phyloP scores from a whole-genome alignment of 1,140 invertebrate species.

The Pectinophora gossypiella region DNA sequence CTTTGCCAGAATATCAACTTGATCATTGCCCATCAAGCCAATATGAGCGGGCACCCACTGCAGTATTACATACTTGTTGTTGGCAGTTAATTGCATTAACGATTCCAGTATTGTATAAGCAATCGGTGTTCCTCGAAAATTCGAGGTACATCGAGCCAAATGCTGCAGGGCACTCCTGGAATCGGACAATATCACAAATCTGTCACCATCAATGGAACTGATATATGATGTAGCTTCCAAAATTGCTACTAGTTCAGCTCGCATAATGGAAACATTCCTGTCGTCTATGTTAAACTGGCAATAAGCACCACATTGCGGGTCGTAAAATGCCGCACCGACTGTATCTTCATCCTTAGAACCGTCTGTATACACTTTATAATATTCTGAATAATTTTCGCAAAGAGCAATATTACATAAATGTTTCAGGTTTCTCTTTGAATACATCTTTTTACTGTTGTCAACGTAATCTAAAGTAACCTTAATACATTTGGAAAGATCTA shows the following conservation, averaged over 20 bases:
- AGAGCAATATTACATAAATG: not conserved
- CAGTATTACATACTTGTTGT: not conserved
- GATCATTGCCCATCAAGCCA: conserved; percentile 2
- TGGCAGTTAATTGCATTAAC: not conserved
- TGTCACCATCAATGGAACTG: not conserved
- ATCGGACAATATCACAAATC: not conserved
- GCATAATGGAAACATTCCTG: conserved; percentile 6
- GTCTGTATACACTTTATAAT: conserved; percentile 7
- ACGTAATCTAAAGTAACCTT: not conserved
- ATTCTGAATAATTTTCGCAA: not conserved
- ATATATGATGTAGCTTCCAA: conserved; percentile 6
- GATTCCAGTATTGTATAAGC: conserved; percentile 1
- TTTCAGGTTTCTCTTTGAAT: not conserved
- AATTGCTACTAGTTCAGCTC: conserved; percentile 5
- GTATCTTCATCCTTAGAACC: not conserved
- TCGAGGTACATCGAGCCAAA: not conserved
- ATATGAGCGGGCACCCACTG: conserved; percentile 6
- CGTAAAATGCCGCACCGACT: conserved; percentile 6
- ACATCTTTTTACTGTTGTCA: not conserved
- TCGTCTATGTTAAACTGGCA: not conserved
- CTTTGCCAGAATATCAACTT: conserved; percentile 1
- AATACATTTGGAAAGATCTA: not conserved
- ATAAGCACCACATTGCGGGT: not conserved
- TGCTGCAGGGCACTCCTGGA: conserved; percentile 1
- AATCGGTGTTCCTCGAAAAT: not conserved